A percentile compares a stretch with the other conserved stretches of the same genome.
Evolutionary conservation across 2,113 vertebrate species (phyloP).

Genomic region (Sphyrna mokarran): DNA sequence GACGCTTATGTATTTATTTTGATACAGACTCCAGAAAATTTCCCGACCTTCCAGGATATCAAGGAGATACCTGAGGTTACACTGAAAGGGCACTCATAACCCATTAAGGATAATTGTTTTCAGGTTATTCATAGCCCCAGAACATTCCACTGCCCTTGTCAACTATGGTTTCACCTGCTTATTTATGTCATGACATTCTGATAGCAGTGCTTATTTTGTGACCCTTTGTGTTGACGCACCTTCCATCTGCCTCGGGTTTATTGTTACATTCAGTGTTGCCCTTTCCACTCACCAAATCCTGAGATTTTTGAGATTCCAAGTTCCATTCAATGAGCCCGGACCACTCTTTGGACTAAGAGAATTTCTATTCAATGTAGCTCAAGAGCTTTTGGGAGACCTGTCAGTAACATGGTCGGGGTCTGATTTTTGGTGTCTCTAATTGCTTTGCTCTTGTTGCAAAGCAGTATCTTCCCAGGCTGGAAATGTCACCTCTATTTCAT

Average conservation of each 20-base stretch:
- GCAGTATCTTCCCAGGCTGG: neutral
- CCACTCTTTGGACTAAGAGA: neutral
- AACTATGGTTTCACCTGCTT: neutral
- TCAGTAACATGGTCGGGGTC: neutral
- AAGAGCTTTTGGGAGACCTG: neutral
- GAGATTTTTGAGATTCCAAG: neutral
- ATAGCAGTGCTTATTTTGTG: neutral
- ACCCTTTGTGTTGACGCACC: neutral
- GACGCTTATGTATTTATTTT: neutral
- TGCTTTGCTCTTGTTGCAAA: neutral
- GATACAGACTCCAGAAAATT: neutral
- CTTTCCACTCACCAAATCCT: neutral
- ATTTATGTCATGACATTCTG: neutral
- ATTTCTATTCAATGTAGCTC: neutral
- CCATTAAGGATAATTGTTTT: conserved; percentile 22
- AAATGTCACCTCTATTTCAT: neutral
- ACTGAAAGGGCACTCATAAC: neutral
- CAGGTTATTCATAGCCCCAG: neutral
- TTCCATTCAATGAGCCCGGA: neutral
- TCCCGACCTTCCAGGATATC: neutral
- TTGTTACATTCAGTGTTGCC: neutral
- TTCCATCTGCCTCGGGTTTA: neutral
- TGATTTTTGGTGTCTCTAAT: neutral
- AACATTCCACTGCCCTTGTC: neutral
- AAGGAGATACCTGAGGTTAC: neutral